Evolutionary conservation across 2,113 vertebrate species (phyloP), one percentile per base, ranked within the genome.

Genomic region (Rousettus leschenaultii): DNA sequence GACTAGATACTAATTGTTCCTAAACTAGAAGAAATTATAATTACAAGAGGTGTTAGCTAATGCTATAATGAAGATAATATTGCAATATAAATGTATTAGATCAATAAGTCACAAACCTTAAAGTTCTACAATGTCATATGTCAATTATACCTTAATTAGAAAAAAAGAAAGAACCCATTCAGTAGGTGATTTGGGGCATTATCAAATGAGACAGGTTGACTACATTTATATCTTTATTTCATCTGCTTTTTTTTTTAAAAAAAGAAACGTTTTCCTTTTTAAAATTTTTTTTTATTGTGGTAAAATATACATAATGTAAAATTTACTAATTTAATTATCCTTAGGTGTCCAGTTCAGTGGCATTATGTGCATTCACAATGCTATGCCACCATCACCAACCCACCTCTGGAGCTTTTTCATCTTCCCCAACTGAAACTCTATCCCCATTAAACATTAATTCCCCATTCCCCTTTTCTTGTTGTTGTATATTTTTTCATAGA

Each of bases 371-470:
- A 40, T 57, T 75, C 57, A 38, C 21, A 6, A 5, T 22, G 35
- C 3, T 9, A 22, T 6, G 8, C 5, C 15, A 6, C 30, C 15
- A 4, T 63, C 26, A 1, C 33, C 68, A 5, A 1, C 38, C 68
- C 35, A 10, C 12, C 15, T 45, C 18, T 33, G 48, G 48, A 84
- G 75, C 24, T 9, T 48, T 19, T 15, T 30, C 48, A 55, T 26
- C 93, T 40, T 9, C 65, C 74, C 26, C 40, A 71, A 87, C n/a
- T 26, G n/a, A 73, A 79, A 13, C 75, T 68, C 82, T 63, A 53
- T 70, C 48, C 53, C 53, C 53, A 33, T 79, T n/a, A 93, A 51
- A 9, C 33, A 53, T 48, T 18, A 30, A n/a, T 21, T 80, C 45
- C 45, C 40, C 74, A 48, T 24, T 28, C 21, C 79, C 57, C 19